Percentiles rank a stretch among this genome's conserved stretches.
phyloP scores from a whole-genome alignment of 2,888 invertebrate genomes.

The Cylindroiulus punctatus region DNA sequence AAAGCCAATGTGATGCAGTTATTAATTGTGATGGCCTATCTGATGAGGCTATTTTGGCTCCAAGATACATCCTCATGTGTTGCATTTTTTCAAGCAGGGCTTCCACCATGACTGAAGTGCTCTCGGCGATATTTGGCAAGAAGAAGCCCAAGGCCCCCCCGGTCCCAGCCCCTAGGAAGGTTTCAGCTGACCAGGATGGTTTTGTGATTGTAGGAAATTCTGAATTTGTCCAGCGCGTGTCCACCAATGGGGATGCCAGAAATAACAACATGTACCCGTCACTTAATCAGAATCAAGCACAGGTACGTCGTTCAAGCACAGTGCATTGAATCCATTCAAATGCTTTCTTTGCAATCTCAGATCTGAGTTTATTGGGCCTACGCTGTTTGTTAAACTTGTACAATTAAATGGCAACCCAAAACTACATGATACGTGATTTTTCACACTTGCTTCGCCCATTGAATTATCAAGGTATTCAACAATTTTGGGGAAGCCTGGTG shows the following conservation, averaged over 20 bases:
- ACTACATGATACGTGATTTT: too few relatives aligned
- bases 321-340: not conserved
- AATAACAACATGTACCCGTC: conserved; percentile 44
- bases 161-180: conserved; percentile 35
- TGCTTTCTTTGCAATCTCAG: too few relatives aligned
- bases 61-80: not conserved
- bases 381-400: too few relatives aligned
- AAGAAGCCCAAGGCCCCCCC: conserved; percentile 55
- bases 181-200: conserved; percentile 20
- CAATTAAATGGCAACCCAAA: too few relatives aligned
- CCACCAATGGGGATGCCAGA: not conserved
- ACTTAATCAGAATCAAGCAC: not conserved
- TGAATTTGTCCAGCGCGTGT: conserved; percentile 4
- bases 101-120: conserved; percentile 52
- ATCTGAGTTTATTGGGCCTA: too few relatives aligned
- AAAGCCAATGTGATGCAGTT: too few relatives aligned
- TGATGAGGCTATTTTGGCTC: too few relatives aligned
- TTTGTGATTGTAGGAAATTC: conserved; percentile 48
- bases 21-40: not conserved
- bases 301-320: not conserved
- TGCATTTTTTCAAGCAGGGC: not conserved
- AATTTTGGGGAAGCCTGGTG: too few relatives aligned
- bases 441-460: too few relatives aligned
- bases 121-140: conserved; percentile 50
- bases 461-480: too few relatives aligned